Evolutionary conservation across 1,140 invertebrate species (phyloP), one percentile per base, ranked within the genome.

Genomic region (Cepaea nemoralis): DNA sequence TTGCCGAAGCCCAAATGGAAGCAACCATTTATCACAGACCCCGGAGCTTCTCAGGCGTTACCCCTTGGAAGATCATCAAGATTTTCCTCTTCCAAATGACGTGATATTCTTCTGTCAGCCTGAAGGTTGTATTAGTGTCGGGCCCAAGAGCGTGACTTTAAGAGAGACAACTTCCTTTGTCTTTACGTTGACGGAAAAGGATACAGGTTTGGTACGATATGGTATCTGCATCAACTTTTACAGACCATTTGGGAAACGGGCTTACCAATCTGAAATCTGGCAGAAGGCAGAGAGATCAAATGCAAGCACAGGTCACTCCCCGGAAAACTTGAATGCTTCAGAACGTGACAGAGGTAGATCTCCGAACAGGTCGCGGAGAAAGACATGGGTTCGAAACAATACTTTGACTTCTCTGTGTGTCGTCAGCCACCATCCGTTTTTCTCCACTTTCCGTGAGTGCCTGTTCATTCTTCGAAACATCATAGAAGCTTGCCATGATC

Each of bases 61-160:
- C 92, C 98, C 98, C 0, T 93, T 97, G 12, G 96, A 98, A 83
- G 98, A 99, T 92, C 98, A 99, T 91, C 90, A 92, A 89, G 99
- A 99, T 92, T 99, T 99, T 92, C 95, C 96, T 0, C 92, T 99
- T 82, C 97, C 98, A 0, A 92, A 97, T 86, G 98, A 99, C 92
- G 98, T 99, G 94, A 97, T 99, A 12, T 99, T 98, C 90, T 99
- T 99, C 92, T 99, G 98, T 91, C 99, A 99, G 92, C 99, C 99
- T 0, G 99, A 99, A 93, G 98, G 98, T 71, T 99, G 98, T 89
- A 89, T 96, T 80, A 97, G 95, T 84, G 95, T 97, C 66, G 97
- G 96, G 37, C 96, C 96, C 3, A 94, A 96, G 88, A 94, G 96
- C 83, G 88, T 91, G 86, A 90, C 88, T 80, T 83, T 90, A 0